phyloP scores from a whole-genome alignment of 2,888 invertebrate species.

The Allophyes oxyacanthae region DNA sequence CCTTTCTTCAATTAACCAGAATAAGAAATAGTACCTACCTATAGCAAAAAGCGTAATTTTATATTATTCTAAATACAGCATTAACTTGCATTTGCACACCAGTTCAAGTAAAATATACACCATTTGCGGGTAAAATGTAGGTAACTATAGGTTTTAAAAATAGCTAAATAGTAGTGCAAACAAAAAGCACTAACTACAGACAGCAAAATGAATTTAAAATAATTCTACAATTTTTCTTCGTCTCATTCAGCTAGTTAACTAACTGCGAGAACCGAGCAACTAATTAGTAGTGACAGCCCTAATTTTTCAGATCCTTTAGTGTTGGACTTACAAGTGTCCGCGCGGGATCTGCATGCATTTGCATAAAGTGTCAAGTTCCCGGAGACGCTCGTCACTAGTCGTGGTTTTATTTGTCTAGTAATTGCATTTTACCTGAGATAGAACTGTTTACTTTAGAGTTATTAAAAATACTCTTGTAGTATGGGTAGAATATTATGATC shows the following conservation, averaged over 20 bases:
- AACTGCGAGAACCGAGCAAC: slow-evolving; percentile 24
- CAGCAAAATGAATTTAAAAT: slow-evolving; percentile 12
- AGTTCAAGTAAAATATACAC: too few species aligned
- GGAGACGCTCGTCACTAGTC: slow-evolving; percentile 59
- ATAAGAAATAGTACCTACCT: too few species aligned
- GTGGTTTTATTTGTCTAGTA: slow-evolving; percentile 54
- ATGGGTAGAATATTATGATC: neutral
- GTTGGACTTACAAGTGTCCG: slow-evolving; percentile 63
- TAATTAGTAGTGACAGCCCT: slow-evolving; percentile 56
- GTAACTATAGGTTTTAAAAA: too few species aligned
- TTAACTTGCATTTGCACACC: too few species aligned
- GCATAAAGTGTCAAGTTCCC: slow-evolving; percentile 71
- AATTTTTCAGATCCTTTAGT: slow-evolving; percentile 51
- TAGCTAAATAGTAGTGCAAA: too few species aligned
- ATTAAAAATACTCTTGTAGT: slow-evolving; percentile 12
- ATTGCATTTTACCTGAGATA: slow-evolving; percentile 51
- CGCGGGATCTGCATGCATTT: slow-evolving; percentile 77
- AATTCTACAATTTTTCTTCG: slow-evolving; percentile 28
- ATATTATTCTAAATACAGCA: too few species aligned
- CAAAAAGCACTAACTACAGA: neutral
- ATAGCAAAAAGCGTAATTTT: too few species aligned
- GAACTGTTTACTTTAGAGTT: slow-evolving; percentile 44
- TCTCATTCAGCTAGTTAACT: slow-evolving; percentile 38
- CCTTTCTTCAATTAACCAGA: too few species aligned
- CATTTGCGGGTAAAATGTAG: too few species aligned